These are phyloP conservation scores for Microcebus ravelobensis DNA, from an alignment of 2,113 vertebrate genomes.

Conservation along the genomic window DNA sequence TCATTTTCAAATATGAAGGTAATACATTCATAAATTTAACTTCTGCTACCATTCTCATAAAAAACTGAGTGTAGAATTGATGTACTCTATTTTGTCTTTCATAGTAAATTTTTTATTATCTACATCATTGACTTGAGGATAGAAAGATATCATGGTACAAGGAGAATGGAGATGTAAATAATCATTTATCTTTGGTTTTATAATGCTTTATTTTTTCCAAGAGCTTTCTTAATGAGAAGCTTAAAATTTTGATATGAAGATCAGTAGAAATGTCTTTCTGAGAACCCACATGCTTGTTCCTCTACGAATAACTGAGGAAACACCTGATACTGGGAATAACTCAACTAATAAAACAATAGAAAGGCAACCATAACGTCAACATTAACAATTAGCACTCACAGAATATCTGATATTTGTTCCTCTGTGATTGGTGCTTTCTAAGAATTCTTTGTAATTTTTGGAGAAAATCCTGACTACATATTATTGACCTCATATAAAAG, in stretches of 20 bases:
- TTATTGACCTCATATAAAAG: background rate
- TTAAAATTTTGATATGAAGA: slow-evolving; percentile 7
- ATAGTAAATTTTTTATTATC: background rate
- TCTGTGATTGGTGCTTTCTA: background rate
- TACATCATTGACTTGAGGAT: background rate
- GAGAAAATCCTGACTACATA: background rate
- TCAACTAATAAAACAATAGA: background rate
- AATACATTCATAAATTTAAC: background rate
- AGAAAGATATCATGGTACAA: background rate
- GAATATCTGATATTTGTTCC: background rate
- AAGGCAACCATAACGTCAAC: background rate
- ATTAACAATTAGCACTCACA: background rate
- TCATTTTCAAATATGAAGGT: slow-evolving; percentile 13
- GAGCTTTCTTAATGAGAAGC: background rate
- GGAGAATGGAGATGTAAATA: background rate
- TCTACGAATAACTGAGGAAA: background rate
- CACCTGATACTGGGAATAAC: background rate
- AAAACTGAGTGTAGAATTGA: background rate
- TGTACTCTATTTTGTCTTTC: background rate
- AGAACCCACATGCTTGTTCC: background rate
- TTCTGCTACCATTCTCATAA: background rate
- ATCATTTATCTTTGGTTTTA: background rate
- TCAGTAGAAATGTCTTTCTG: background rate
- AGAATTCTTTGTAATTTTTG: background rate
- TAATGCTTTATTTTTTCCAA: background rate